phyloP scores from a whole-genome alignment of 2,888 invertebrate species.

The Clepsis dumicolana region DNA sequence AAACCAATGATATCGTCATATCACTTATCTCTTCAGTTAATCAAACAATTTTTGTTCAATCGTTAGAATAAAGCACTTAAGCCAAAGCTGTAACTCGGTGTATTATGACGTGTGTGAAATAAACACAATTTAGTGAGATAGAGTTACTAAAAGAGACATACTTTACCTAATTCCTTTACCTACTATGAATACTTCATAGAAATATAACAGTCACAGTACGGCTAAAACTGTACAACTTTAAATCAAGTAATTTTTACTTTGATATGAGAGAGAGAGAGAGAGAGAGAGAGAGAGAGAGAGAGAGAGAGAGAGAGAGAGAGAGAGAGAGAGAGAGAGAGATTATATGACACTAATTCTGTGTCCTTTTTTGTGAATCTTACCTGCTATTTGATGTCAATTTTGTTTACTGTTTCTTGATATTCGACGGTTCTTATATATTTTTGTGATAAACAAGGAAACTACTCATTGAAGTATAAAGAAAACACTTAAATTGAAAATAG shows the following conservation, averaged over 20 bases:
- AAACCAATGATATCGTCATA: no score
- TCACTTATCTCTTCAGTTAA: slow-evolving; percentile 30
- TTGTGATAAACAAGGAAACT: not conserved
- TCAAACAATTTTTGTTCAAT: slow-evolving; percentile 43
- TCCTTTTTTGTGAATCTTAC: not conserved
- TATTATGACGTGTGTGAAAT: slow-evolving; percentile 53
- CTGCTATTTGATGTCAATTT: not conserved
- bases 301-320: no score
- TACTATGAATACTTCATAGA: no score
- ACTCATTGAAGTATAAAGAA: not conserved
- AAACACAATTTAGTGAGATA: slow-evolving; percentile 47
- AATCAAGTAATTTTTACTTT: no score
- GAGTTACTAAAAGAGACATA: slow-evolving; percentile 47
- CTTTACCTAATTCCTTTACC: no score
- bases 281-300: no score
- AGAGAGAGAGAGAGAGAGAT: no score
- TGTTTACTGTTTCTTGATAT: not conserved
- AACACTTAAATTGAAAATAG: not conserved
- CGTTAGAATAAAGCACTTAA: slow-evolving; percentile 48
- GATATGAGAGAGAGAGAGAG: no score
- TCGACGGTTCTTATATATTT: not conserved
- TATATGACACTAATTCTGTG: not conserved
- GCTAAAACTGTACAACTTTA: no score
- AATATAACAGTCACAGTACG: no score
- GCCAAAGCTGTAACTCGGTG: slow-evolving; percentile 54